Conservation (phyloP, 2,888 invertebrate species). For the Rhagonycha fulva region DNA sequence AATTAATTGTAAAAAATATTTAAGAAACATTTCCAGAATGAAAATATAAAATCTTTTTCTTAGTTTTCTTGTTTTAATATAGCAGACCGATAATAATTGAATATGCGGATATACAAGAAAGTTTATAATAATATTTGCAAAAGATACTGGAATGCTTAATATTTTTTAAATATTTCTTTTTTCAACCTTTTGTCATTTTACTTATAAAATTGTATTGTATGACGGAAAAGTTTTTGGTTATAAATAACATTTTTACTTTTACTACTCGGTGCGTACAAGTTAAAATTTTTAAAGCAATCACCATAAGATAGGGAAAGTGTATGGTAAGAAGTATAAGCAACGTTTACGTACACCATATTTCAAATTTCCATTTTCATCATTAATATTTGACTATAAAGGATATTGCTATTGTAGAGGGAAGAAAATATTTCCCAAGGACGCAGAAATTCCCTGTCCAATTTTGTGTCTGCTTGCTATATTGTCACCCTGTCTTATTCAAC, state of each 20-base stretch:
- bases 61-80: not conserved
- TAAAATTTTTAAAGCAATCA: slow-evolving; percentile 11
- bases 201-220: not conserved
- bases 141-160: not conserved
- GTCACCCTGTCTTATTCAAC: slow-evolving; percentile 14
- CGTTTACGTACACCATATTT: slow-evolving; percentile 31
- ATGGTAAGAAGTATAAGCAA: slow-evolving; percentile 8
- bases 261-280: slow-evolving; percentile 2
- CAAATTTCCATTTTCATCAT: slow-evolving; percentile 36
- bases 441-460: slow-evolving; percentile 31
- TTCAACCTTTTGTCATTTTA: not conserved
- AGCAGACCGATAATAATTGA: not conserved
- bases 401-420: slow-evolving; percentile 24
- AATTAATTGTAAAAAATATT: not conserved
- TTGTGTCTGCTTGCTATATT: slow-evolving; percentile 15
- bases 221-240: not conserved
- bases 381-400: slow-evolving; percentile 37
- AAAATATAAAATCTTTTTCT: not conserved
- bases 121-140: not conserved
- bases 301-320: not conserved
- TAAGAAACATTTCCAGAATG: not conserved
- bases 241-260: slow-evolving; percentile 1
- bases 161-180: not conserved
- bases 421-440: slow-evolving; percentile 20
- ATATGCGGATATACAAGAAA: not conserved